Percentiles rank a stretch among this genome's conserved stretches.
Conservation (phyloP, 1,140 invertebrate species). For the Phenacoccus solenopsis region DNA sequence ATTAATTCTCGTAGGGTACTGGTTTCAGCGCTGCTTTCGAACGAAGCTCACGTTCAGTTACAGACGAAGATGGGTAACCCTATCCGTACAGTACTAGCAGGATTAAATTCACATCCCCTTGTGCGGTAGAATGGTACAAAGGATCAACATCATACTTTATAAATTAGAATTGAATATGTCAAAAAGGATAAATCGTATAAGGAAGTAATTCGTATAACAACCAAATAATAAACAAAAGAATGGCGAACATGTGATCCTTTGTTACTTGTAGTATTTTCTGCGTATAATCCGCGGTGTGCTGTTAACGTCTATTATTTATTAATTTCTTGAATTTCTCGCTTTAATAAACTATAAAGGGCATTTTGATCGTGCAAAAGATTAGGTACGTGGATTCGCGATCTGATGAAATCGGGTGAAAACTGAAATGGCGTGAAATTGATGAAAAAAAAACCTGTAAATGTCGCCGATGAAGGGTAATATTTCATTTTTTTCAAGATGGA, state of each 20-base stretch:
- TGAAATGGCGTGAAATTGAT: too few species aligned
- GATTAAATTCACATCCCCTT: background rate
- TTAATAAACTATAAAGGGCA: background rate
- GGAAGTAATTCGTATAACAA: background rate
- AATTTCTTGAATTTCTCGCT: background rate
- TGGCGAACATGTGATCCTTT: background rate
- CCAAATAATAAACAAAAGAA: background rate
- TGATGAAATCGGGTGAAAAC: too few species aligned
- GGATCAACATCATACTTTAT: slow-evolving; percentile 2
- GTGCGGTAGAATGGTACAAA: background rate
- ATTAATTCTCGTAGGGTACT: background rate
- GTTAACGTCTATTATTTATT: background rate
- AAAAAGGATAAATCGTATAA: background rate
- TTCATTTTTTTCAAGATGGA: too few species aligned
- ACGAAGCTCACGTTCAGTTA: background rate
- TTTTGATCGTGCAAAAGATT: too few species aligned
- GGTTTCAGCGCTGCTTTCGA: background rate
- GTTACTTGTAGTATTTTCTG: background rate
- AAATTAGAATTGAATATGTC: slow-evolving; percentile 3
- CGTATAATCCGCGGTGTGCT: background rate
- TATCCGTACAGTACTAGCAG: background rate
- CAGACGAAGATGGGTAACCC: background rate
- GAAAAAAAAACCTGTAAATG: too few species aligned
- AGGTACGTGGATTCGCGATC: too few species aligned
- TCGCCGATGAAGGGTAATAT: too few species aligned